phyloP scores from a whole-genome alignment of 2,113 vertebrate genomes.

The Lophotis ruficrista region DNA sequence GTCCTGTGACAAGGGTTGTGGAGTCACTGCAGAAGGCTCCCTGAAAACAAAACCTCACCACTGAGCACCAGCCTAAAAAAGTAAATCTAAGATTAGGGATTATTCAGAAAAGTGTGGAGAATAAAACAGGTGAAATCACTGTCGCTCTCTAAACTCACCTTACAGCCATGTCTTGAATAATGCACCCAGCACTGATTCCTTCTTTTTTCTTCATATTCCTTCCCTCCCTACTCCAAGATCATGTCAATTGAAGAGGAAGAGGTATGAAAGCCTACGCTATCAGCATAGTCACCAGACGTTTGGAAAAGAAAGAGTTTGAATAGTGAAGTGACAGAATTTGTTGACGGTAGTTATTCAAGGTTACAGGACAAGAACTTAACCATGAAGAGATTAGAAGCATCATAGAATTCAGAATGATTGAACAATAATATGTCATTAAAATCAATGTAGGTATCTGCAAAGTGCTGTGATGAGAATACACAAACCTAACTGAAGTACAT shows the following conservation, averaged over 20 bases:
- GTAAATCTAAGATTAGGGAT: neutral
- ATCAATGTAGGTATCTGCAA: neutral
- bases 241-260: neutral
- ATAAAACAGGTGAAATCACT: neutral
- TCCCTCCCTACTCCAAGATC: neutral
- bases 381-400: neutral
- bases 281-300: neutral
- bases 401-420: neutral
- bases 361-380: conserved; percentile 1
- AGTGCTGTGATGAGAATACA: neutral
- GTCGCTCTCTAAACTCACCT: neutral
- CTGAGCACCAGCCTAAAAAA: neutral
- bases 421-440: conserved; percentile 5
- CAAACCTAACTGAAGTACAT: conserved; percentile 3
- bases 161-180: neutral
- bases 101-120: neutral
- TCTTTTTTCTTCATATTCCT: neutral
- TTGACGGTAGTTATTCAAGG: neutral
- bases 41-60: neutral
- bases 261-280: neutral
- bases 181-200: neutral
- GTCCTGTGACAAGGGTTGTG: neutral
- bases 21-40: neutral
- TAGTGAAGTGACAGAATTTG: neutral
- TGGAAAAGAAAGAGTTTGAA: neutral